Conservation (phyloP, 1,140 invertebrate genomes). For the Sogatella furcifera region DNA sequence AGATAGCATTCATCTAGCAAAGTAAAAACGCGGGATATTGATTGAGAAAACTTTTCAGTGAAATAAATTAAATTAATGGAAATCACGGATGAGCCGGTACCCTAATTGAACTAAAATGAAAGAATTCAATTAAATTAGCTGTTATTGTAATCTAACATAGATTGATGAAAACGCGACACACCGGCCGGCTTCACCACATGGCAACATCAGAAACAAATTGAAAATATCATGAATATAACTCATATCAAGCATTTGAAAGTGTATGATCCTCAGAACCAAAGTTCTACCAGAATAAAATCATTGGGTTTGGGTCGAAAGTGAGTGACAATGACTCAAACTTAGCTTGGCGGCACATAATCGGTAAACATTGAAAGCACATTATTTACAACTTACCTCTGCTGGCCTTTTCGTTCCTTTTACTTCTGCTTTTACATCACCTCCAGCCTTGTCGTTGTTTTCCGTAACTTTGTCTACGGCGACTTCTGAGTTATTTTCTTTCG, state of each 20-base stretch:
- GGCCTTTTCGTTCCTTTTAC: slow-evolving; percentile 77
- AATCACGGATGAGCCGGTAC: no score
- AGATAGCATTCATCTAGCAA: no score
- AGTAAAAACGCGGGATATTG: no score
- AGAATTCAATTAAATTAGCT: no score
- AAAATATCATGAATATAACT: not conserved
- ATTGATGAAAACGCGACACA: not conserved
- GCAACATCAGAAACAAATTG: not conserved
- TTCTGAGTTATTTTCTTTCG: slow-evolving; percentile 71
- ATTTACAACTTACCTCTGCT: slow-evolving; percentile 59
- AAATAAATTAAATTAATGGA: no score
- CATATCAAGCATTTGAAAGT: no score
- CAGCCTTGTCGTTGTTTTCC: slow-evolving; percentile 56
- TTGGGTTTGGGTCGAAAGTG: slow-evolving; percentile 1
- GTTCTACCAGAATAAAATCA: slow-evolving; percentile 6
- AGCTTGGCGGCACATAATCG: not conserved
- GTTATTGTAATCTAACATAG: not conserved
- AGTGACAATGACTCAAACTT: not conserved
- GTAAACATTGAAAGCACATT: slow-evolving; percentile 8
- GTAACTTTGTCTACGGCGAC: slow-evolving; percentile 68
- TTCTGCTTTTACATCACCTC: slow-evolving; percentile 60
- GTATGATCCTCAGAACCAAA: not conserved
- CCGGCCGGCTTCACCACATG: not conserved
- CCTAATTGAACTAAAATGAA: no score
- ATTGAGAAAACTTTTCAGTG: no score